Evolutionary conservation across 2,888 invertebrate species (phyloP), one percentile per base, ranked within the genome.

Genomic region (Synergus laeviventris): DNA sequence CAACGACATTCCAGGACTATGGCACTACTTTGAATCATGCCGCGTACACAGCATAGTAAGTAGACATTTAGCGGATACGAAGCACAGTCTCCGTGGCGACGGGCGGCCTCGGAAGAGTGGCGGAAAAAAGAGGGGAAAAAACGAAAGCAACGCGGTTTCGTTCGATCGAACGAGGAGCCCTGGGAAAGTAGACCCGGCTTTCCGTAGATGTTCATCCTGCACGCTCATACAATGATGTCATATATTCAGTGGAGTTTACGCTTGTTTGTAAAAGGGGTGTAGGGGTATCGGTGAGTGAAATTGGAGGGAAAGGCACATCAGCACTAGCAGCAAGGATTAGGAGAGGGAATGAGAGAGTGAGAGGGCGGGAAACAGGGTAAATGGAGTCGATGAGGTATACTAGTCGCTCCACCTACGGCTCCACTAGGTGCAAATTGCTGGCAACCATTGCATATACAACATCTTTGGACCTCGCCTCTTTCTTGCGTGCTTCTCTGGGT

Each of bases 1-100:
- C 60, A 64, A 74, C 76, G 45, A 24, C 45, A 31, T 54, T 75
- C 54, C 74, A 49, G 73, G 75, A 75, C 66, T 75, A 77, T 75
- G 61, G 76, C 59, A 77, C 75, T 78, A 77, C 78, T 74, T 78
- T 74, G 61, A 54, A 73, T 61, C 77, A 70, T 77, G 70, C 62
- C 76, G 62, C 18, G 49, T 49, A 70, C 14, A 70, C 24, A 45
- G 42, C 66, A 49, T 70, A 9, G 45, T 24, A 42, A 45, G 31
- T 24, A 70, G n/a, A 14, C 45, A 24, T 45, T 70, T 31, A 49
- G 70, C 45, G 70, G 70, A 70, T 70, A 70, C 45, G 70, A 70
- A 49, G 36, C 70, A 21, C 56, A 70, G 49, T 70, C 70, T 70
- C 70, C 70, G 70, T 70, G 70, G 60, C 59, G 45, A 60, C 74